A percentile compares a stretch with the other conserved stretches of the same genome.
phyloP scores from a whole-genome alignment of 2,888 invertebrate species.

The Sesamia inferens region DNA sequence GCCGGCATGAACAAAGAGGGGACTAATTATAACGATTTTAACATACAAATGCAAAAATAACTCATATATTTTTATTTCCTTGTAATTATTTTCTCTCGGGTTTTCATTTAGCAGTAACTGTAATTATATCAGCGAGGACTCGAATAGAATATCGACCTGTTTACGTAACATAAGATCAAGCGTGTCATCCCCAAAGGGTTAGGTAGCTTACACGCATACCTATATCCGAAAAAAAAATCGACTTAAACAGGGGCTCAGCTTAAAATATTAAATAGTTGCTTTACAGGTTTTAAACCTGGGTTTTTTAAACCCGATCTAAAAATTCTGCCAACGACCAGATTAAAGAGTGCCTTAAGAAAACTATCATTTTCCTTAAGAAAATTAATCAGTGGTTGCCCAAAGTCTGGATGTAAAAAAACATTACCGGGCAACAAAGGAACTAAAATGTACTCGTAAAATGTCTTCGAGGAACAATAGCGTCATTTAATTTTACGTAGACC shows the following conservation, averaged over 20 bases:
- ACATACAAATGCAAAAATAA: constrained; percentile 51
- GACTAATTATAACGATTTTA: constrained; percentile 55
- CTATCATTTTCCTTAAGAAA: too few relatives aligned
- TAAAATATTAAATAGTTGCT: not conserved
- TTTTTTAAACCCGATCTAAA: too few relatives aligned
- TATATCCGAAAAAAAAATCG: too few relatives aligned
- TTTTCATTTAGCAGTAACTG: constrained; percentile 1
- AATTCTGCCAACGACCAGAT: too few relatives aligned
- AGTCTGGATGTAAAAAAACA: not conserved
- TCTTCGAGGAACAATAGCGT: not conserved
- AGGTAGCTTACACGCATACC: not conserved
- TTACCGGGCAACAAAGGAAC: too few relatives aligned
- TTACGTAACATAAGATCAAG: not conserved
- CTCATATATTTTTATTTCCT: constrained; percentile 35
- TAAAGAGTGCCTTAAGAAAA: too few relatives aligned
- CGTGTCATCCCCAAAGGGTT: not conserved
- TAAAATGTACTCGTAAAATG: too few relatives aligned
- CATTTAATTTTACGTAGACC: not conserved
- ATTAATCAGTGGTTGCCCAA: not conserved
- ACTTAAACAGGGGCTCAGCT: not conserved
- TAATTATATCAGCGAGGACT: not conserved
- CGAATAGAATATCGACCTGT: not conserved
- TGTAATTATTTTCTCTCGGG: constrained; percentile 20
- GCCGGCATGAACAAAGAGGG: constrained; percentile 55
- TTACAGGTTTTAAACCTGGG: too few relatives aligned